Percentiles rank a stretch among this genome's conserved stretches.
phyloP scores from a whole-genome alignment of 2,888 invertebrate species.

The Nezara viridula region DNA sequence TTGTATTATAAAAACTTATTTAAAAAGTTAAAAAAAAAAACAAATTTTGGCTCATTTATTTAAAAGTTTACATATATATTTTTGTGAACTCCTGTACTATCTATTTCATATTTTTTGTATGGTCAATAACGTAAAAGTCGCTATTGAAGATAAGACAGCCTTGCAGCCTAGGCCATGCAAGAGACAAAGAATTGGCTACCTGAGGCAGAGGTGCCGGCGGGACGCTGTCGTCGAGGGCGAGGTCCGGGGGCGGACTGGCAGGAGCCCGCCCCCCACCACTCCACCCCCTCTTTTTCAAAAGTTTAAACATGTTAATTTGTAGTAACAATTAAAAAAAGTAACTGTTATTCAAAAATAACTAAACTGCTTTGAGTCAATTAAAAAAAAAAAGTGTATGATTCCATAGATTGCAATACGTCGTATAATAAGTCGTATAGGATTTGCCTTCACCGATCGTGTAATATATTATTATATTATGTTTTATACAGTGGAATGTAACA shows the following conservation, averaged over 20 bases:
- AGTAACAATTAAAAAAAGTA: background rate
- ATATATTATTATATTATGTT: too few relatives aligned
- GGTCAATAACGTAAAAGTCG: too few relatives aligned
- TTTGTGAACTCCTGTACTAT: background rate
- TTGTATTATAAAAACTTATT: too few relatives aligned
- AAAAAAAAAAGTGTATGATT: too few relatives aligned
- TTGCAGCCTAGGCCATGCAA: background rate
- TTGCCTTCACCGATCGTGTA: too few relatives aligned
- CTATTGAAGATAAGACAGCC: background rate
- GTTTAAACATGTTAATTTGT: background rate
- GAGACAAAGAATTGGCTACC: conserved; percentile 1
- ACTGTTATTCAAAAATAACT: too few relatives aligned
- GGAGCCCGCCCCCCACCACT: conserved; percentile 15
- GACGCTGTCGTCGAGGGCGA: conserved; percentile 45
- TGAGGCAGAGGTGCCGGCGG: conserved; percentile 24
- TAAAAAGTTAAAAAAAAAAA: background rate
- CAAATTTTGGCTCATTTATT: background rate
- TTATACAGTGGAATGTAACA: too few relatives aligned
- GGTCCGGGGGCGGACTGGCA: conserved; percentile 48
- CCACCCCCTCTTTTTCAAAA: background rate
- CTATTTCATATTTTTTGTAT: too few relatives aligned
- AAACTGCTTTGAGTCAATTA: too few relatives aligned
- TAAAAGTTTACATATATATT: background rate
- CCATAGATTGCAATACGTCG: too few relatives aligned
- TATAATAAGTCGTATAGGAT: too few relatives aligned